phyloP scores from a whole-genome alignment of 2,797 vertebrate genomes.

The Danio tinwini region DNA sequence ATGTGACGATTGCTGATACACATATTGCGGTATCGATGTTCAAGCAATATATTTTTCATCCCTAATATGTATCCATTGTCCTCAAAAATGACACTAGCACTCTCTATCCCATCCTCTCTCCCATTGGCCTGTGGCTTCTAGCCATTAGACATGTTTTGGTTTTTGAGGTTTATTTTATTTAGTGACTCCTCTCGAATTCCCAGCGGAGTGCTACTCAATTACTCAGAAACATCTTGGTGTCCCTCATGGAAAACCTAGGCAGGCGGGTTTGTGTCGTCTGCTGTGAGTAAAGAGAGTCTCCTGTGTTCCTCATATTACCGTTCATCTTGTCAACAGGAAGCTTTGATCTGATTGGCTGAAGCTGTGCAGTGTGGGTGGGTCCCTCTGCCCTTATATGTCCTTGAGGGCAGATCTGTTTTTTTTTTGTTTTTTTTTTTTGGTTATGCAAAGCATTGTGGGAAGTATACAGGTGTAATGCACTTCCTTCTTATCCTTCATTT shows the following conservation, averaged over 20 bases:
- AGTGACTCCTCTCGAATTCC: slow-evolving; percentile 28
- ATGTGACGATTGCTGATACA: too few species aligned
- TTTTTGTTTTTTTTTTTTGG: slow-evolving; percentile 15
- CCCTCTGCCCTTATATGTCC: slow-evolving; percentile 37
- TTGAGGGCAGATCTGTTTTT: slow-evolving; percentile 29
- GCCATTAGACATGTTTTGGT: slow-evolving; percentile 13
- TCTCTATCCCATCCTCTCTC: not conserved
- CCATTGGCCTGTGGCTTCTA: not conserved
- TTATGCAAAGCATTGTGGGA: slow-evolving; percentile 57
- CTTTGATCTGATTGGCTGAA: slow-evolving; percentile 51
- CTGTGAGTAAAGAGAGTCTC: slow-evolving; percentile 42
- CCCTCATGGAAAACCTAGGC: slow-evolving; percentile 22
- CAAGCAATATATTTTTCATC: too few species aligned
- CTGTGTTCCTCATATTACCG: slow-evolving; percentile 63
- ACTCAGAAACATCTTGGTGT: slow-evolving; percentile 36
- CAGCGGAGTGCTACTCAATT: slow-evolving; percentile 3
- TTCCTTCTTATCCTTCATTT: slow-evolving; percentile 10
- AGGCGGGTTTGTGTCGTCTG: slow-evolving; percentile 36
- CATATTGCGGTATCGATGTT: too few species aligned
- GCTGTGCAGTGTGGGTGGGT: slow-evolving; percentile 45
- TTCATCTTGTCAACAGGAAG: slow-evolving; percentile 52
- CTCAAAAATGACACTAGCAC: slow-evolving; percentile 15
- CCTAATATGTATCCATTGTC: slow-evolving; percentile 9
- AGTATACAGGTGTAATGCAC: slow-evolving; percentile 46
- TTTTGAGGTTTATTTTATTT: slow-evolving; percentile 48